Evolutionary conservation across 2,113 vertebrate species (phyloP).

Genomic region (Reinhardtius hippoglossoides): DNA sequence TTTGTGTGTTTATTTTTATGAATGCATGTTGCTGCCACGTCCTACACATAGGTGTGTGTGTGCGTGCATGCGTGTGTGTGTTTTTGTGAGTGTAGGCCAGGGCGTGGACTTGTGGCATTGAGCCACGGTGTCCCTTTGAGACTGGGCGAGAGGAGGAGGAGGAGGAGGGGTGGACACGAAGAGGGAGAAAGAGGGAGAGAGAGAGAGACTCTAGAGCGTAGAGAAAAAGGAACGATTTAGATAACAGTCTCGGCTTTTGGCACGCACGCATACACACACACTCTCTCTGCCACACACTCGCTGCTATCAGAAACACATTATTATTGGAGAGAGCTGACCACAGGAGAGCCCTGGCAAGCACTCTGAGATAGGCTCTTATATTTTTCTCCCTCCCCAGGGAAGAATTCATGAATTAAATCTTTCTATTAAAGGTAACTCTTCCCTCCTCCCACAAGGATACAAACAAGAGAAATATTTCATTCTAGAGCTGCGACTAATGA

Average conservation of each 20-base stretch:
- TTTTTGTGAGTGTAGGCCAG: constrained; percentile 54
- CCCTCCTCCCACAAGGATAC: constrained; percentile 51
- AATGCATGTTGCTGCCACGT: constrained; percentile 22
- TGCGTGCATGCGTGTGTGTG: constrained; percentile 44
- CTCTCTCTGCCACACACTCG: constrained; percentile 21
- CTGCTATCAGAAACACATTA: constrained; percentile 69
- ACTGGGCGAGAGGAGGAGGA: constrained; percentile 53
- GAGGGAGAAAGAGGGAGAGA: constrained; percentile 27
- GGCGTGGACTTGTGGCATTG: constrained; percentile 66
- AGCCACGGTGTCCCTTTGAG: constrained; percentile 76
- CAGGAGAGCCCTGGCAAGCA: constrained; percentile 63
- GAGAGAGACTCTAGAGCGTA: constrained; percentile 29
- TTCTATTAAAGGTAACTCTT: constrained; percentile 62
- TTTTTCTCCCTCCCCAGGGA: constrained; percentile 59
- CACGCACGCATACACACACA: constrained; percentile 23
- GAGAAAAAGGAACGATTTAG: constrained; percentile 72
- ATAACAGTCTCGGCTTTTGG: constrained; percentile 81
- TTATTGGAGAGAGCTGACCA: constrained; percentile 71
- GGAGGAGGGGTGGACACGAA: constrained; percentile 8
- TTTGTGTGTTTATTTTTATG: constrained; percentile 39
- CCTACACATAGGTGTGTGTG: constrained; percentile 29
- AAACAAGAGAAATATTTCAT: constrained; percentile 15
- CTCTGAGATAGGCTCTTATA: constrained; percentile 56
- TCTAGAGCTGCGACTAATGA: background rate
- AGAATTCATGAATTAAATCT: constrained; percentile 65